A percentile compares a stretch with the other conserved stretches of the same genome.
These are phyloP conservation scores for Takifugu bimaculatus DNA, from an alignment of 2,113 vertebrate species.

Conservation along the genomic window DNA sequence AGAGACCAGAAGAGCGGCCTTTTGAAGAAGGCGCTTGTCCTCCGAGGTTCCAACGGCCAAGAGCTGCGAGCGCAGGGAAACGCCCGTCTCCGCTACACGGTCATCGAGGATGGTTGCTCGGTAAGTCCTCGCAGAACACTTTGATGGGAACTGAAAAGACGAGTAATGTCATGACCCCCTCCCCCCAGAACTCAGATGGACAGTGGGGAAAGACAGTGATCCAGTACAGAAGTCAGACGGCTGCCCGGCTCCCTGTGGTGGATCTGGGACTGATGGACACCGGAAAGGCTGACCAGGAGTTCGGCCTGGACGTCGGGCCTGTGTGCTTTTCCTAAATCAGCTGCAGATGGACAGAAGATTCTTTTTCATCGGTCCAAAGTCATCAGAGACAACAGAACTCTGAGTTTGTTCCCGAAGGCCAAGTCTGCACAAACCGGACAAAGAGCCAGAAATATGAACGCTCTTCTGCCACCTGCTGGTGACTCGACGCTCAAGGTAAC, in stretches of 20 bases:
- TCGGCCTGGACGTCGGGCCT: constrained; percentile 89
- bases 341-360: constrained; percentile 17
- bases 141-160: background rate
- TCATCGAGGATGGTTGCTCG: constrained; percentile 86
- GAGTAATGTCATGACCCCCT: background rate
- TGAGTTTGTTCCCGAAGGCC: too few relatives aligned
- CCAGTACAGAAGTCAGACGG: constrained; percentile 91
- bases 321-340: constrained; percentile 90
- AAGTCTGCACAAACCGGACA: too few relatives aligned
- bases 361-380: background rate
- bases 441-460: too few relatives aligned
- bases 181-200: constrained; percentile 77
- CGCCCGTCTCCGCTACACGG: constrained; percentile 83
- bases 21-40: constrained; percentile 87
- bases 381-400: constrained; percentile 5
- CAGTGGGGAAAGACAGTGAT: constrained; percentile 83
- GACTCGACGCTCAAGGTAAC: too few relatives aligned
- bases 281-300: constrained; percentile 87
- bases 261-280: constrained; percentile 91
- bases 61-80: constrained; percentile 89
- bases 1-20: constrained; percentile 80
- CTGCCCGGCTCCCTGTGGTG: constrained; percentile 85
- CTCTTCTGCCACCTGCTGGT: too few relatives aligned
- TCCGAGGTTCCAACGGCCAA: constrained; percentile 87
- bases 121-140: constrained; percentile 66